A percentile compares a stretch with the other conserved stretches of the same genome.
phyloP scores from a whole-genome alignment of 2,888 invertebrate genomes.

The Stramonita haemastoma region DNA sequence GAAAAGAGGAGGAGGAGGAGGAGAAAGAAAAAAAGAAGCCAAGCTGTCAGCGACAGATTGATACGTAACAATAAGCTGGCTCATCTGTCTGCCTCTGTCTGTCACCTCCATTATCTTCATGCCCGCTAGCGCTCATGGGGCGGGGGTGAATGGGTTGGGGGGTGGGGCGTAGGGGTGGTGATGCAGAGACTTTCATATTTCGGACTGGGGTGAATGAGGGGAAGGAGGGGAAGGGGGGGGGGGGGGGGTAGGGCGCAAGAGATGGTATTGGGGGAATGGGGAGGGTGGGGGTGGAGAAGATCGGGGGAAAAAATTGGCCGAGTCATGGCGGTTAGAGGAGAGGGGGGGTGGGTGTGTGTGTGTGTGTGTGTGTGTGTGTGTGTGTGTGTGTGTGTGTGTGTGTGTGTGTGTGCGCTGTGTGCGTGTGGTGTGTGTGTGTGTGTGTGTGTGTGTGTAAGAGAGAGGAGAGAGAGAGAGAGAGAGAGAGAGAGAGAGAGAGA shows the following conservation, averaged over 20 bases:
- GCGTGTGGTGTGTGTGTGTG: too few species aligned
- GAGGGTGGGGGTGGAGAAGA: not conserved
- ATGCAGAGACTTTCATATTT: not conserved
- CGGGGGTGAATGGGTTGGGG: not conserved
- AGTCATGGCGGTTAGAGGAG: not conserved
- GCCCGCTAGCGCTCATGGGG: not conserved
- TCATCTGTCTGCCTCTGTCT: not conserved
- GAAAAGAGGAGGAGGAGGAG: too few species aligned
- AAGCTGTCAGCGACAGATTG: not conserved
- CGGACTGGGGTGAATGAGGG: not conserved
- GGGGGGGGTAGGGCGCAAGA: not conserved
- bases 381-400: too few species aligned
- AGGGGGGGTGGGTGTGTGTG: too few species aligned
- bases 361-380: too few species aligned
- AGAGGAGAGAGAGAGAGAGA: too few species aligned
- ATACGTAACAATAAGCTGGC: conserved; percentile 5
- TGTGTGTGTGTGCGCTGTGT: too few species aligned
- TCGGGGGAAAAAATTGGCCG: too few species aligned
- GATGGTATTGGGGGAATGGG: not conserved
- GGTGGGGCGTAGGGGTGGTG: not conserved
- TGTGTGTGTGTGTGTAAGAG: too few species aligned
- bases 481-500: not conserved
- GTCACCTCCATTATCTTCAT: not conserved
- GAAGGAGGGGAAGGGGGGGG: not conserved
- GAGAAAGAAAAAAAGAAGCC: too few species aligned